These are phyloP conservation scores for Microchrysa polita DNA, from an alignment of 2,888 invertebrate species.

Conservation along the genomic window DNA sequence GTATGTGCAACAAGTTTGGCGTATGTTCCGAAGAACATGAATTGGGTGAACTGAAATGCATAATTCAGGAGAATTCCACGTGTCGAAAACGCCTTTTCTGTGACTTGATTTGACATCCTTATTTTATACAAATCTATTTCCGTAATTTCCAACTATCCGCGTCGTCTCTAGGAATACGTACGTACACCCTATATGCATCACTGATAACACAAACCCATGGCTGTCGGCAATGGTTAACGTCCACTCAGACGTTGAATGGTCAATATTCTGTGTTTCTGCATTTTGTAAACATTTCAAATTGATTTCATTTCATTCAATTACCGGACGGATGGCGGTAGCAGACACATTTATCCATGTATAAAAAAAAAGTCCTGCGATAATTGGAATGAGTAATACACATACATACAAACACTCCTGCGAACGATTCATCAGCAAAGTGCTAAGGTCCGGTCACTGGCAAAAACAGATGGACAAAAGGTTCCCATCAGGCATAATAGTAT, in stretches of 20 bases:
- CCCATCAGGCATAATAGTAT: conserved; percentile 12
- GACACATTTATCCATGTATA: conserved; percentile 1
- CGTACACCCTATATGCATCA: not conserved
- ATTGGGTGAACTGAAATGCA: too few relatives aligned
- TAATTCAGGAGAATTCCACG: not conserved
- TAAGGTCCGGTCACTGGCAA: not conserved
- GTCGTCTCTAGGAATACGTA: too few relatives aligned
- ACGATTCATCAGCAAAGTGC: not conserved
- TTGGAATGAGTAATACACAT: conserved; percentile 18
- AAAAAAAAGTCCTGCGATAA: conserved; percentile 16
- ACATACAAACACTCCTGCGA: too few relatives aligned
- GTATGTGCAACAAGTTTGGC: too few relatives aligned
- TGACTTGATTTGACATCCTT: not conserved
- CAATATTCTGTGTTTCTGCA: conserved; percentile 32
- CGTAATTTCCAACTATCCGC: not conserved
- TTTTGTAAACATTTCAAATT: conserved; percentile 43
- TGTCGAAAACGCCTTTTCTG: not conserved
- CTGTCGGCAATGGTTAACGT: not conserved
- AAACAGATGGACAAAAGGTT: conserved; percentile 26
- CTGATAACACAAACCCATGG: not conserved
- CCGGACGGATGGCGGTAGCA: conserved; percentile 12
- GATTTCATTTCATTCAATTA: conserved; percentile 40
- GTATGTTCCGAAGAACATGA: too few relatives aligned
- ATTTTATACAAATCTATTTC: not conserved
- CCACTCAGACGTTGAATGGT: conserved; percentile 8